phyloP scores from a whole-genome alignment of 2,797 vertebrate genomes.

The Eulemur mongoz region DNA sequence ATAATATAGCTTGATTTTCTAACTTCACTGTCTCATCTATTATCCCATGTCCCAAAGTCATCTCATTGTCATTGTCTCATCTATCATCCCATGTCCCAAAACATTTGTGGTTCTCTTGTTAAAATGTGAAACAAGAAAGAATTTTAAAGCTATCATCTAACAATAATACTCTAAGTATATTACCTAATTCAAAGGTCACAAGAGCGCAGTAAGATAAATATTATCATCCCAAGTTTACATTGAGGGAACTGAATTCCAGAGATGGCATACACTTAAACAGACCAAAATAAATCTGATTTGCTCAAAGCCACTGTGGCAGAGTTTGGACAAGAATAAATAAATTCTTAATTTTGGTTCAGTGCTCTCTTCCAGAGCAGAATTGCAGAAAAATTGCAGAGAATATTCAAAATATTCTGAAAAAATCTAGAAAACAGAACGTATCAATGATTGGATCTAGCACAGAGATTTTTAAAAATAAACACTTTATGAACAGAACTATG shows the following conservation, averaged over 20 bases:
- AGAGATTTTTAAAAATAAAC: neutral
- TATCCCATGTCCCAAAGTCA: neutral
- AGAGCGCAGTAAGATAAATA: neutral
- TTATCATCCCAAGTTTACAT: neutral
- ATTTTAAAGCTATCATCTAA: neutral
- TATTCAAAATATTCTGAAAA: neutral
- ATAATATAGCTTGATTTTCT: conserved; percentile 5
- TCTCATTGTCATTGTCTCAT: conserved; percentile 21
- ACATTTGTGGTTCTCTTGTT: conserved; percentile 50
- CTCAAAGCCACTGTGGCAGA: neutral
- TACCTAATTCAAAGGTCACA: neutral
- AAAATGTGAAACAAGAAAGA: neutral
- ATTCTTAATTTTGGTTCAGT: neutral
- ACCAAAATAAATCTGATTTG: neutral
- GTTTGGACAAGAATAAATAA: neutral
- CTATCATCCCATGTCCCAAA: neutral
- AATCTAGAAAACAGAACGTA: neutral
- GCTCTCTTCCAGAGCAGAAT: neutral
- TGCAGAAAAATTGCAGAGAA: neutral
- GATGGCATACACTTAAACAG: neutral
- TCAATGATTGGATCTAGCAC: neutral
- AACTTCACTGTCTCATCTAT: neutral
- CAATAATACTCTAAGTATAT: conserved; percentile 1
- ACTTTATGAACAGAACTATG: neutral
- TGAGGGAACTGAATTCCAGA: conserved; percentile 33